Conservation (phyloP, 1,140 invertebrate genomes). For the Homalodisca vitripennis region DNA sequence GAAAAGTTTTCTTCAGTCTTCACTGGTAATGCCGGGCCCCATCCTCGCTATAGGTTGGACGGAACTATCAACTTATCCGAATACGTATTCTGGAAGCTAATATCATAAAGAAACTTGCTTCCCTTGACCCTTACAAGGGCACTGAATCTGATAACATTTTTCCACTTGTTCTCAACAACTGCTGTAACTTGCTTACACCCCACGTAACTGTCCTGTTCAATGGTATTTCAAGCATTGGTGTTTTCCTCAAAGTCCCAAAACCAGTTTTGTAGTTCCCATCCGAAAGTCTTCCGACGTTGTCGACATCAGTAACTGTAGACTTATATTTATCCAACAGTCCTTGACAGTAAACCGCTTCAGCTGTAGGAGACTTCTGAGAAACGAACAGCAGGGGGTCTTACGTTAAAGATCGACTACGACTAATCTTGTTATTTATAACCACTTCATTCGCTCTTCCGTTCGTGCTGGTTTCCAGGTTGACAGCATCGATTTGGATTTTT, state of each 20-base stretch:
- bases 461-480: slow-evolving; percentile 1
- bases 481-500: background rate
- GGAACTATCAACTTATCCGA: slow-evolving; percentile 2
- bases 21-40: background rate
- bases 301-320: slow-evolving; percentile 5
- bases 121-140: slow-evolving; percentile 7
- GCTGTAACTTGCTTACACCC: slow-evolving; percentile 16
- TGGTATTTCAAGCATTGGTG: background rate
- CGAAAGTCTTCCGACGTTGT: background rate
- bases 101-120: background rate
- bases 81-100: background rate
- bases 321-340: slow-evolving; percentile 7
- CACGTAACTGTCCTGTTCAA: slow-evolving; percentile 2
- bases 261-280: slow-evolving; percentile 15
- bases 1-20: background rate
- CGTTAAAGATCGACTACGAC: slow-evolving; percentile 11
- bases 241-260: slow-evolving; percentile 2
- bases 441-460: slow-evolving; percentile 13
- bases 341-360: background rate
- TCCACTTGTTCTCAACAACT: slow-evolving; percentile 12
- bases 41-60: background rate
- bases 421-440: background rate
- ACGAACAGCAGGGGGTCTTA: slow-evolving; percentile 1
- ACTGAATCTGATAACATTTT: slow-evolving; percentile 1
- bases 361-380: background rate